Evolutionary conservation across 1,140 invertebrate species (phyloP), one percentile per base, ranked within the genome.

Genomic region (Bombus turneri): DNA sequence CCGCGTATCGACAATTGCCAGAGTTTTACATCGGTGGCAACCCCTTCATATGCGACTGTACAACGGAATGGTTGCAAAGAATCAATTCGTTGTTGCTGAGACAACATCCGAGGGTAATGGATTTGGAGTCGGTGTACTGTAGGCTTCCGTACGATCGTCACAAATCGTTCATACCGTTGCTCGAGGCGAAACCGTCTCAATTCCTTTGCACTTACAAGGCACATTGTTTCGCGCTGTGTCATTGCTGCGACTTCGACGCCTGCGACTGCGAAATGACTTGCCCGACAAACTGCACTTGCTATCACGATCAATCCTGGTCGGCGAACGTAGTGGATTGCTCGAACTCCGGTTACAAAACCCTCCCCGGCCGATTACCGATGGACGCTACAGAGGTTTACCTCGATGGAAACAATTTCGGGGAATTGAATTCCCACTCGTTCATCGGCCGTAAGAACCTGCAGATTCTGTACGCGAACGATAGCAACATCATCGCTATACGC

Each of bases 301-400:
- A 97, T 94, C 97, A 98, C 94, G 98, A 98, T 93, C 97, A 98
- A 88, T 97, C 97, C 43, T 98, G 98, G 97, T 96, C 96, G n/a
- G 97, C 97, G 0, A 98, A 98, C 93, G 97, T 98, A 53, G 98
- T 98, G n/a, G 98, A 98, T 93, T 98, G 98, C 94, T 97, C 97
- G 3, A 97, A 96, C 83, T 96, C 97, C 31, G 96, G 96, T 12
- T 97, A 98, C 92, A 96, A 96, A 39, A 95, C 95, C 88, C 96
- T 98, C 28, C 98, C 98, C 0, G 96, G 96, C 81, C 96, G 97
- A 87, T 97, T 98, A 81, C 98, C 98, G 2, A 98, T 98, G 98
- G 98, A 98, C 93, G 97, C 98, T 22, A 98, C 98, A 18, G 97
- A 98, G 94, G 97, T 98, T 79, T 98, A 98, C 94, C 96, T 98